phyloP scores from a whole-genome alignment of 2,888 invertebrate genomes.

The Sphinx pinastri region DNA sequence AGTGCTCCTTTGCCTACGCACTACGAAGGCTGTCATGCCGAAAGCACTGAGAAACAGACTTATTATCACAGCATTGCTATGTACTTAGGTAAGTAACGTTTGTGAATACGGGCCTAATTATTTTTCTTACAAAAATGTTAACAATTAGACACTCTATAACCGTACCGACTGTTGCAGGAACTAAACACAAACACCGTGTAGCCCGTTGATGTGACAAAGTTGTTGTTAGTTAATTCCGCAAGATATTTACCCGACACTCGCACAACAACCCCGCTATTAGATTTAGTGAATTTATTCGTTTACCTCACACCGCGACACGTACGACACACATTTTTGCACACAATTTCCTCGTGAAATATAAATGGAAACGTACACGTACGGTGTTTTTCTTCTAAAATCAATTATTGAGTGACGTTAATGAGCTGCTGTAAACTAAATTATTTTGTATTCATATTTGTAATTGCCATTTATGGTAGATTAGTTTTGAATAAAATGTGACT shows the following conservation, averaged over 20 bases:
- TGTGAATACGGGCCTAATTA: no score
- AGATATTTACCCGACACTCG: conserved; percentile 62
- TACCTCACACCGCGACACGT: not conserved
- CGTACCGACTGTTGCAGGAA: not conserved
- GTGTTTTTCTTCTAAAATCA: not conserved
- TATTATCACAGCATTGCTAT: no score
- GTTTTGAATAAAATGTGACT: no score
- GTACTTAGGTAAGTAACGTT: no score
- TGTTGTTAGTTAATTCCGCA: conserved; percentile 67
- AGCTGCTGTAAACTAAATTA: no score
- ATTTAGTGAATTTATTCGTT: conserved; percentile 66
- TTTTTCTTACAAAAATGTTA: not conserved
- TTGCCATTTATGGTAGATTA: no score
- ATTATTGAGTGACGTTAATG: no score
- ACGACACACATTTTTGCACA: not conserved
- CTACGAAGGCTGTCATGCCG: no score
- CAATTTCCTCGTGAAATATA: conserved; percentile 2
- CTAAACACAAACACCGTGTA: not conserved
- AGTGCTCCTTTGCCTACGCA: no score
- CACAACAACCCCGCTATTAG: conserved; percentile 55
- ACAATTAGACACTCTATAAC: not conserved
- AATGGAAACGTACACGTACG: not conserved
- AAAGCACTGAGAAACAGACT: no score
- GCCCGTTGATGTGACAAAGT: conserved; percentile 22
- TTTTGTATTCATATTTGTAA: no score